phyloP scores from a whole-genome alignment of 1,140 invertebrate genomes.

The Homalodisca vitripennis region DNA sequence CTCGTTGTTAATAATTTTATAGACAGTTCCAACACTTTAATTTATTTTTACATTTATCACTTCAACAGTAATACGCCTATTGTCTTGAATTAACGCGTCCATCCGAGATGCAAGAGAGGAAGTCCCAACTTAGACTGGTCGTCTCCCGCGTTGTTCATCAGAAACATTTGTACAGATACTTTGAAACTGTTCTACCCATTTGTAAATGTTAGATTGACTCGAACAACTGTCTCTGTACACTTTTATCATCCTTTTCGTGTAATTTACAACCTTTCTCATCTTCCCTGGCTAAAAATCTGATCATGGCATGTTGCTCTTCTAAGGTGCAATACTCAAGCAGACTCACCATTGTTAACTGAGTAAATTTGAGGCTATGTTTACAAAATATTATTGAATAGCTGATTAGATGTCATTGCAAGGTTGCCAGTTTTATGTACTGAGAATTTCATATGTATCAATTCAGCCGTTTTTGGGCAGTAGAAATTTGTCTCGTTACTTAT shows the following conservation, averaged over 20 bases:
- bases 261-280: neutral
- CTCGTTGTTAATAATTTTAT: too few relatives aligned
- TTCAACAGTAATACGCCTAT: too few relatives aligned
- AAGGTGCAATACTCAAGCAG: too few relatives aligned
- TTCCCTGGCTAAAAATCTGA: too few relatives aligned
- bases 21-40: too few relatives aligned
- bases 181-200: neutral
- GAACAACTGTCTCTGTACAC: neutral
- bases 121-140: neutral
- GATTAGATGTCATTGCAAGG: too few relatives aligned
- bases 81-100: neutral
- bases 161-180: neutral
- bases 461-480: neutral
- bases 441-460: neutral
- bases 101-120: neutral
- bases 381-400: too few relatives aligned
- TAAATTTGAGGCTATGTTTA: too few relatives aligned
- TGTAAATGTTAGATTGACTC: neutral
- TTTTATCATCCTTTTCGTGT: neutral
- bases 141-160: neutral
- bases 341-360: too few relatives aligned
- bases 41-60: too few relatives aligned
- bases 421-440: neutral
- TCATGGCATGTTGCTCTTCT: too few relatives aligned
- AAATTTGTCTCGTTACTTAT: too few relatives aligned